phyloP scores from a whole-genome alignment of 2,888 invertebrate genomes.

The Athripsodes cinereus region DNA sequence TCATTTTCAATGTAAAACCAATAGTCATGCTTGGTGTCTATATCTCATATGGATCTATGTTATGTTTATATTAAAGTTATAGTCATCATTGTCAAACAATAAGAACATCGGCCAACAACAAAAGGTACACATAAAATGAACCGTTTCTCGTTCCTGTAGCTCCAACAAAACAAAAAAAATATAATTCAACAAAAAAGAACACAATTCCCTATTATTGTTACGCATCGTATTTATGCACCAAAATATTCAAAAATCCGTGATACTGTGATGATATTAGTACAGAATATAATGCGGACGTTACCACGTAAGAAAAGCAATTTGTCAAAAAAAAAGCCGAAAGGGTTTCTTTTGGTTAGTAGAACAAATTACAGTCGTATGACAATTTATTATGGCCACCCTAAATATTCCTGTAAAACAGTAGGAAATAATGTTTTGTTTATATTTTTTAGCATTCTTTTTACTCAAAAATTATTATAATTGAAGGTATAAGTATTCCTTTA shows the following conservation, averaged over 20 bases:
- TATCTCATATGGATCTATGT: slow-evolving; percentile 19
- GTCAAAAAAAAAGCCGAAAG: slow-evolving; percentile 22
- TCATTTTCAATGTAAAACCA: slow-evolving; percentile 19
- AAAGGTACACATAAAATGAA: slow-evolving; percentile 12
- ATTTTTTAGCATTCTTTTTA: no score
- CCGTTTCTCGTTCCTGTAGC: slow-evolving; percentile 9
- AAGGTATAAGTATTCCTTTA: no score
- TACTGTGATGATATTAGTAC: no score
- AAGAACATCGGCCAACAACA: slow-evolving; percentile 7
- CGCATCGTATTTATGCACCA: neutral
- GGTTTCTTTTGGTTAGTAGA: slow-evolving; percentile 6
- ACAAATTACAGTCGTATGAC: no score
- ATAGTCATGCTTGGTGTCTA: slow-evolving; percentile 22
- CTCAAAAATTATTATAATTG: no score
- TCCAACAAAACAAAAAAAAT: neutral
- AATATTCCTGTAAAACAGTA: no score
- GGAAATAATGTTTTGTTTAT: no score
- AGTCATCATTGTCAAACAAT: slow-evolving; percentile 27
- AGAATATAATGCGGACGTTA: no score
- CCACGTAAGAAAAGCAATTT: slow-evolving; percentile 20
- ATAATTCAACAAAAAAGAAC: no score
- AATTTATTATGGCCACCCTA: no score
- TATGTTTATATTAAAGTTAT: slow-evolving; percentile 26
- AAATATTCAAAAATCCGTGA: neutral
- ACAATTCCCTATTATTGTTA: neutral